Evolutionary conservation across 2,797 vertebrate genomes (phyloP), one percentile per base, ranked within the genome.

Genomic region (Geotria australis): DNA sequence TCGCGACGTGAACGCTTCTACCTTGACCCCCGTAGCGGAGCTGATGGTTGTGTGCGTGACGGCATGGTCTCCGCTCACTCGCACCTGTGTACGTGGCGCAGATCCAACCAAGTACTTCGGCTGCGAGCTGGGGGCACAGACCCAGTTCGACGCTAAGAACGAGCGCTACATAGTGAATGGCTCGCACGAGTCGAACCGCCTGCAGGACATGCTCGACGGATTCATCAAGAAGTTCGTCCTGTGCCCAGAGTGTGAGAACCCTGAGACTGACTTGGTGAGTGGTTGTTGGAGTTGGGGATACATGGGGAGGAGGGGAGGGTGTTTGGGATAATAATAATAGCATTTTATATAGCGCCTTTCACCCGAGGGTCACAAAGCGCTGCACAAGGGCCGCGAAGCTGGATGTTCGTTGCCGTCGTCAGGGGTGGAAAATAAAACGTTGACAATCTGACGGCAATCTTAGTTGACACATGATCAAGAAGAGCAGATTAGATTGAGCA

Each of bases 91-190:
- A 38, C 24, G 24, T 49, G 13, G 14, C 2, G 1, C 63, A 98
- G 91, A 95, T 81, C 91, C 91, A 67, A 98, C 88, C 80, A 98
- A 98, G 82, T 98, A 81, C 83, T 96, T 98, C 80, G 91, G 91
- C 79, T 98, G 91, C 77, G 89, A 96, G 77, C 80, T 96, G 73
- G 91, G 91, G 69, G 91, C 89, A 70, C 89, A 96, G 80, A 98
- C 91, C 78, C 91, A 98, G 85, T 98, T 96, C 79, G 91, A 98
- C 81, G 70, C 79, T 74, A 98, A 96, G 82, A 96, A 96, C 72
- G 89, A 96, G 78, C 89, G 89, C 74, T 96, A 80, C 81, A 98
- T 94, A 81, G 91, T 96, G 81, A 98, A 94, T 70, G 91, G 89
- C 74, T 96, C 91, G 80, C 89, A 98, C 66, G 91, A 98, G 83